Base-by-base conservation (phyloP, 2,797 vertebrate genomes). In the Scleropages formosus region DNA sequence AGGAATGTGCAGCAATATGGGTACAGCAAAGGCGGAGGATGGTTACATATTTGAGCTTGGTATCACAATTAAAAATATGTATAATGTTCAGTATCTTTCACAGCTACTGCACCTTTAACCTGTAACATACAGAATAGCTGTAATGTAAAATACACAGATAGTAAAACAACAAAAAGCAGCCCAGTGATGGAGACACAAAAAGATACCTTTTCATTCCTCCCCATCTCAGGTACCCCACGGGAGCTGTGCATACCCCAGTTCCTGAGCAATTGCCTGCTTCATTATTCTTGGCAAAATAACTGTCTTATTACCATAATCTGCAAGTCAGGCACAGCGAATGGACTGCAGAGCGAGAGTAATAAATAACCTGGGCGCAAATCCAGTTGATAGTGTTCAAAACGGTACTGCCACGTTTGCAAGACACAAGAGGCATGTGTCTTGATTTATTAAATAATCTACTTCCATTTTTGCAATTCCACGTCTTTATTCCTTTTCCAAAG, bases 271-370 rank as follows among this genome's bases (percentile, higher is more conserved):
- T 58, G 8, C 63, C 63, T 27, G 26, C 56, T 65, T 80, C 53
- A 70, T 73, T 59, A 70, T 74, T 70, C 59, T 46, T 8, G 44
- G n/a, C 26, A 74, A 74, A 74, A 74, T 68, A 78, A 73, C 60
- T 20, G 68, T 63, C 77, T 72, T 64, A 75, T 76, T 78, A 72
- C 67, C 74, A 76, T 75, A 75, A 72, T 72, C 74, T 72, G 53
- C 15, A 26, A 77, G 22, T 31, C 53, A 44, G 1, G 9, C 44
- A 65, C 75, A 59, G 75, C 31, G 61, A 81, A 80, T 76, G 62
- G 18, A 78, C 56, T 24, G 74, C 58, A 72, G 75, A 20, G 72
- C 76, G 51, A 83, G 46, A 16, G 15, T 61, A 80, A 31, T 53
- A 60, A 72, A 79, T 76, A 81, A 78, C 77, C 46, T 78, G 60